Evolutionary conservation across 2,113 vertebrate genomes (phyloP), one percentile per base, ranked within the genome.

Genomic region (Amia ocellicauda): DNA sequence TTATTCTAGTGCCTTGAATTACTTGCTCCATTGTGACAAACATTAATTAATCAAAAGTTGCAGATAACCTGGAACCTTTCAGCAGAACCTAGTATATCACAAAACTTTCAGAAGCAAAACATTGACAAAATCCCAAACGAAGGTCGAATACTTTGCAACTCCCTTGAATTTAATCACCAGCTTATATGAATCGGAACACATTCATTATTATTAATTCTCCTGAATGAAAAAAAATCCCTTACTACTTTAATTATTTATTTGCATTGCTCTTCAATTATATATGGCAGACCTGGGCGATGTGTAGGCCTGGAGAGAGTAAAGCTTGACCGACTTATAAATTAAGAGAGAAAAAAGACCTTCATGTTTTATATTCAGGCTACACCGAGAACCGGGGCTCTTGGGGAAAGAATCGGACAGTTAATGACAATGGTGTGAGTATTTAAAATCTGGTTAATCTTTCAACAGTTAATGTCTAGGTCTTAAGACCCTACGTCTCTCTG

Each of bases 161-260:
- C n/a, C 7, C 22, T 14, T 20, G 50, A 20, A 27, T 58, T 57
- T 79, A 69, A 64, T 58, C 68, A 19, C 65, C 70, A 58, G 10
- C 58, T 69, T 74, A 79, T 80, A 77, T 79, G 74, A 71, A 53
- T 7, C 11, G 59, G 45, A 69, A 71, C 67, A 71, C 73, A 76
- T 82, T 73, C 41, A 71, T 72, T 54, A 69, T 76, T 62, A 63
- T 78, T 83, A 77, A 80, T 86, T 83, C 80, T 71, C 68, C 72
- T 78, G n/a, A n/a, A 11, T 7, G 11, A 64, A 74, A 62, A 70
- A 66, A 27, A 58, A 19, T 60, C 60, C 64, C 62, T 54, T 67
- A 3, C 17, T 65, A 67, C 73, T 71, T 88, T 78, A 80, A 88
- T 85, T 81, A 88, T 88, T 86, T 79, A 88, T 85, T 74, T 71